Evolutionary conservation across 2,113 vertebrate species (phyloP), one percentile per base, ranked within the genome.

Genomic region (Chionodraco myersi): DNA sequence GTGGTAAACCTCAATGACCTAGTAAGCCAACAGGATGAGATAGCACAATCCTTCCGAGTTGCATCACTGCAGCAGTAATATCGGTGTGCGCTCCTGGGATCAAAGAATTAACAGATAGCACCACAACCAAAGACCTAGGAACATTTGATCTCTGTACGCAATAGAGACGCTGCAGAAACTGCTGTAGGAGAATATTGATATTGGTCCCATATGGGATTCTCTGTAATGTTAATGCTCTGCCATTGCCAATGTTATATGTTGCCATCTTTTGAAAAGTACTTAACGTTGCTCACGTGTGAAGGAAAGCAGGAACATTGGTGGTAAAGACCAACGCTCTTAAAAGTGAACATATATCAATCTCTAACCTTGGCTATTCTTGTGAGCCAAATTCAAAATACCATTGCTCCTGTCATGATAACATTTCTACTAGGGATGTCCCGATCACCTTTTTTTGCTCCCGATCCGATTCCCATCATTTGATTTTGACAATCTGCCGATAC

Each of bases 41-140:
- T 48, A 21, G 47, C 53, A 61, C 59, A 77, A 74, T 66, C 54
- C 7, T 26, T 67, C 21, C 18, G 49, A 60, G 34, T 69, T 62
- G 70, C 36, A 57, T 49, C 49, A 80, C 23, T 36, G 6, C 51
- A 41, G 36, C 13, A 36, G 62, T 48, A 53, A 65, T 26, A 67
- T 79, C 49, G 44, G 52, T 73, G 73, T 77, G 51, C 75, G 65
- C 54, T 70, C 41, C 26, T 11, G 60, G 60, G 41, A 62, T 74
- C 52, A 59, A 68, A 53, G 23, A 69, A 62, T 52, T 30, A 69
- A 49, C n/a, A 74, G 45, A 60, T 52, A 75, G 56, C 41, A 64
- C 44, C 47, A 11, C 59, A 48, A 53, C 62, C 59, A 57, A 57
- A 63, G n/a, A 57, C 56, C 14, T 4, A 16, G 14, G 52, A 34